Conservation (phyloP, 2,797 vertebrate species). For the Triplophysa bombifrons region DNA sequence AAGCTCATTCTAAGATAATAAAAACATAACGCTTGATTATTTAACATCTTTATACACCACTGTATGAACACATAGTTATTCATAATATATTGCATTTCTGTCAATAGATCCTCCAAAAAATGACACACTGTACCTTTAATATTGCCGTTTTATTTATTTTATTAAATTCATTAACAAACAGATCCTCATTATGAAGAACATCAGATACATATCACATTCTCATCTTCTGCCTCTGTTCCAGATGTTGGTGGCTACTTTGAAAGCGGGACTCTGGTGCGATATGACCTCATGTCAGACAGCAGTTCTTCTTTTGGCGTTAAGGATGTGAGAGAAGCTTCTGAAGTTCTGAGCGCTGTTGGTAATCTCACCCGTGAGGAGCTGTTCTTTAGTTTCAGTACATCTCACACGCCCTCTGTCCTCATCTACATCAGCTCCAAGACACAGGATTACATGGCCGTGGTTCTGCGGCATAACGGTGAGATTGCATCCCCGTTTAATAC, state of each 20-base stretch:
- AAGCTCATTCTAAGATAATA: too few relatives aligned
- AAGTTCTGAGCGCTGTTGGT: conserved; percentile 65
- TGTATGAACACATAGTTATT: too few relatives aligned
- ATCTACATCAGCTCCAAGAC: conserved; percentile 90
- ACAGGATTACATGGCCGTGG: conserved; percentile 89
- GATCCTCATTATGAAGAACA: too few relatives aligned
- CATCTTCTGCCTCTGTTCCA: conserved; percentile 54
- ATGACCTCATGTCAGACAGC: conserved; percentile 82
- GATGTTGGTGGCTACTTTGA: conserved; percentile 97
- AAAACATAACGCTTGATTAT: too few relatives aligned
- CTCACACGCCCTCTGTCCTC: conserved; percentile 86
- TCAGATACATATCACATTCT: too few relatives aligned
- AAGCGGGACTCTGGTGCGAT: conserved; percentile 91
- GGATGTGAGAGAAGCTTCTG: conserved; percentile 50
- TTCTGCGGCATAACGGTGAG: conserved; percentile 85
- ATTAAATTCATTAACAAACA: too few relatives aligned
- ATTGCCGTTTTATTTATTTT: too few relatives aligned
- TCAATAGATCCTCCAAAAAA: too few relatives aligned
- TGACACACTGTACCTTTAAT: too few relatives aligned
- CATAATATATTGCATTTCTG: too few relatives aligned
- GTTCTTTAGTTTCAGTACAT: conserved; percentile 93
- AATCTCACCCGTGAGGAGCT: conserved; percentile 85
- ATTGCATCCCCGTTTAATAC: not conserved
- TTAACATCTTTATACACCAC: too few relatives aligned
- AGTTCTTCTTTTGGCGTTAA: conserved; percentile 63